Percentiles rank a stretch among this genome's conserved stretches.
Evolutionary conservation across 2,113 vertebrate genomes (phyloP).

Genomic region (Entosphenus tridentatus): DNA sequence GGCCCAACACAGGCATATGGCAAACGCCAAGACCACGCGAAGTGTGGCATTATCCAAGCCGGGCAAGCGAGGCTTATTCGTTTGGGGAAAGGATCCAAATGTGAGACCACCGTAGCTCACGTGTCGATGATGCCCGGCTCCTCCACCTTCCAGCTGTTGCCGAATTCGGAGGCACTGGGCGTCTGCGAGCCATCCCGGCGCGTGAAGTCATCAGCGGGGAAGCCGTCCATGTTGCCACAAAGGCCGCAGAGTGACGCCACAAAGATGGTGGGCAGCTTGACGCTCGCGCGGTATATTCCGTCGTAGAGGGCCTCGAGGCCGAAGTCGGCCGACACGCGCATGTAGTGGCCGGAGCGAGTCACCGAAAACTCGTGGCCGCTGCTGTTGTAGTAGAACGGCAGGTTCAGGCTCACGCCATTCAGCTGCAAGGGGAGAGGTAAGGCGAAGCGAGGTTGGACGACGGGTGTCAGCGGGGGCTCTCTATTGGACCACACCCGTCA

Average conservation of each 20-base stretch:
- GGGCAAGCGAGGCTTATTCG: too few species aligned
- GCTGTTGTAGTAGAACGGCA: not conserved
- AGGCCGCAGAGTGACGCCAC: not conserved
- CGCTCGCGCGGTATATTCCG: not conserved
- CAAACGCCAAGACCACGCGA: too few species aligned
- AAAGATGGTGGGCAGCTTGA: not conserved
- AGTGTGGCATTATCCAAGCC: too few species aligned
- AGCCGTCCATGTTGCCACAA: not conserved
- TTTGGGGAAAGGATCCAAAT: too few species aligned
- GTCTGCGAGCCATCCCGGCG: not conserved
- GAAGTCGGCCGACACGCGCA: not conserved
- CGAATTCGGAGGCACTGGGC: not conserved
- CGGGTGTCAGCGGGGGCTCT: too few species aligned
- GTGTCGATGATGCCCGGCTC: not conserved
- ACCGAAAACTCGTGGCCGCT: not conserved
- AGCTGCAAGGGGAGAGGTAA: not conserved
- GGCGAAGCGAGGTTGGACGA: too few species aligned
- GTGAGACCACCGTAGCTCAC: too few species aligned
- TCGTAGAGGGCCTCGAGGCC: not conserved
- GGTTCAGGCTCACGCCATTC: not conserved
- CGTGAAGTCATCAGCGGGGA: not conserved
- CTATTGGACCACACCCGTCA: too few species aligned
- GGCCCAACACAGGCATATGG: too few species aligned
- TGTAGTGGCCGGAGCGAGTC: not conserved
- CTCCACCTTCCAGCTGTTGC: not conserved